phyloP scores from a whole-genome alignment of 1,140 invertebrate species.

The Phocides pigmalion region DNA sequence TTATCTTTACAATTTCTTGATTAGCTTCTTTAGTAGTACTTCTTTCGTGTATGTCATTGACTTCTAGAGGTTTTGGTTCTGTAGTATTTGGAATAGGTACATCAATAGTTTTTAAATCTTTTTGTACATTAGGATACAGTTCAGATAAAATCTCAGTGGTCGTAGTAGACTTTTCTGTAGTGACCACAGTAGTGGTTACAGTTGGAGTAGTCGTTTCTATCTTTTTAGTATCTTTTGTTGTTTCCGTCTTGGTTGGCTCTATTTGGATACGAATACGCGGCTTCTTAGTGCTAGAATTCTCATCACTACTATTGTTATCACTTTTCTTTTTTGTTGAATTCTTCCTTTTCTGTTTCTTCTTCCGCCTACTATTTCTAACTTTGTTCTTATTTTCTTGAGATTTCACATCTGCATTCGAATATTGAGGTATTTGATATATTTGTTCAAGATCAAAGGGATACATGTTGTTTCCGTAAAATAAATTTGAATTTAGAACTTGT shows the following conservation, averaged over 20 bases:
- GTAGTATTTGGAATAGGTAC: not conserved
- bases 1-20: too few species aligned
- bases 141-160: not conserved
- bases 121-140: not conserved
- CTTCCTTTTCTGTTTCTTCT: conserved; percentile 39
- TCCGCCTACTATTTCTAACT: conserved; percentile 26
- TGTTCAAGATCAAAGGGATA: conserved; percentile 48
- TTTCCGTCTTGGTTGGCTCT: not conserved
- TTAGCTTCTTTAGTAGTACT: too few species aligned
- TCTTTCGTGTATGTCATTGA: too few species aligned
- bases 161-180: too few species aligned
- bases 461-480: conserved; percentile 23
- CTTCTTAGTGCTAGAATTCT: not conserved
- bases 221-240: too few species aligned
- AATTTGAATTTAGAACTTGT: conserved; percentile 23
- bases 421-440: conserved; percentile 45
- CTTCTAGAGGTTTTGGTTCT: not conserved
- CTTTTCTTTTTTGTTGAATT: conserved; percentile 29
- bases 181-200: too few species aligned
- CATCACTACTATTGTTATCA: not conserved
- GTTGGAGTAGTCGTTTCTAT: too few species aligned
- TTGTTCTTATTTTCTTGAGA: conserved; percentile 25
- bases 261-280: not conserved
- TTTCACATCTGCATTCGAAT: conserved; percentile 16
- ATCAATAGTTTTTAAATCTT: not conserved